Percentiles rank a stretch among this genome's conserved stretches.
Evolutionary conservation across 2,797 vertebrate genomes (phyloP).

Genomic region (Pempheris klunzingeri): DNA sequence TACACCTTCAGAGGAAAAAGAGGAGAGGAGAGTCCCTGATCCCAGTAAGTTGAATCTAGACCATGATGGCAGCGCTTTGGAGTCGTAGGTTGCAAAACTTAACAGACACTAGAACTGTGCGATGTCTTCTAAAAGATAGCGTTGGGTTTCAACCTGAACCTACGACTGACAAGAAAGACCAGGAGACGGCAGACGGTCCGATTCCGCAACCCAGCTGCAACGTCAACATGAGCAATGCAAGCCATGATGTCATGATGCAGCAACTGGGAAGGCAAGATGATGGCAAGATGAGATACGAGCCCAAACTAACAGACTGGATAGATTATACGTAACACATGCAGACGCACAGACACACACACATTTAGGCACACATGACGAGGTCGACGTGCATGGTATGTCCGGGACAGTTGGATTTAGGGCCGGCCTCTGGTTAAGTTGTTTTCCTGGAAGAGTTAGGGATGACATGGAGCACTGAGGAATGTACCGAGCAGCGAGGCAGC

Average conservation of each 20-base stretch:
- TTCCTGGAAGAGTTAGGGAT: slow-evolving; percentile 84
- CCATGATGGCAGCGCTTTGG: not conserved
- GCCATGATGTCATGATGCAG: slow-evolving; percentile 57
- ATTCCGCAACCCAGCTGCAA: slow-evolving; percentile 46
- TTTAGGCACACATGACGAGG: slow-evolving; percentile 47
- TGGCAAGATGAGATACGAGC: slow-evolving; percentile 33
- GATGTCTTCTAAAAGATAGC: slow-evolving; percentile 17
- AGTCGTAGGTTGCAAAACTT: slow-evolving; percentile 6
- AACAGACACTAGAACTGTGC: slow-evolving; percentile 1
- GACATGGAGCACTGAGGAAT: slow-evolving; percentile 87
- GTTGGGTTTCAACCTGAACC: slow-evolving; percentile 38
- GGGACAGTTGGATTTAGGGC: slow-evolving; percentile 71
- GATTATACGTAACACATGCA: slow-evolving; percentile 28
- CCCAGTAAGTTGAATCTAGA: slow-evolving; percentile 5
- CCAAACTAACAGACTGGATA: slow-evolving; percentile 25
- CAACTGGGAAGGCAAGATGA: slow-evolving; percentile 46
- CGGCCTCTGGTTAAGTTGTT: slow-evolving; percentile 81
- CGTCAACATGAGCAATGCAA: slow-evolving; percentile 58
- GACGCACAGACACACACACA: slow-evolving; percentile 21
- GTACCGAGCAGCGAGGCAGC: slow-evolving; percentile 69
- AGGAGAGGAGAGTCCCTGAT: slow-evolving; percentile 2
- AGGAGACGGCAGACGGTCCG: slow-evolving; percentile 37
- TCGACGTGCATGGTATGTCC: slow-evolving; percentile 72
- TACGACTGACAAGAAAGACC: slow-evolving; percentile 36
- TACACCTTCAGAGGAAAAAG: slow-evolving; percentile 12